phyloP scores from a whole-genome alignment of 2,797 vertebrate genomes.

The Moxostoma hubbsi region DNA sequence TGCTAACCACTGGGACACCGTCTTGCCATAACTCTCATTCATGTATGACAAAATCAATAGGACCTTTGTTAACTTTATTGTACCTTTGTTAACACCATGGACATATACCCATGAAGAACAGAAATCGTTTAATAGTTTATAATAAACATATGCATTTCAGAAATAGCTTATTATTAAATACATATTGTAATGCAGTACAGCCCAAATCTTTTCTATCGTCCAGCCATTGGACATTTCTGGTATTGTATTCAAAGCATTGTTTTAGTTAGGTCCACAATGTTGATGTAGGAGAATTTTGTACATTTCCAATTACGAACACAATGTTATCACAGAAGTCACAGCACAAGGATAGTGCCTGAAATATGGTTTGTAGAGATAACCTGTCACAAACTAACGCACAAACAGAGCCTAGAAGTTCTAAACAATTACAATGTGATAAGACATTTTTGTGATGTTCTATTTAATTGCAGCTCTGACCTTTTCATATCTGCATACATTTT shows the following conservation, averaged over 20 bases:
- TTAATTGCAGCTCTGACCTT: constrained; percentile 10
- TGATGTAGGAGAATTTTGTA: background rate
- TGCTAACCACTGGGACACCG: background rate
- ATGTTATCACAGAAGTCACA: background rate
- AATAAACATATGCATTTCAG: background rate
- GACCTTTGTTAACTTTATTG: constrained; percentile 32
- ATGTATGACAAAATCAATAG: constrained; percentile 11
- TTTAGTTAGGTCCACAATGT: background rate
- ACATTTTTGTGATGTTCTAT: constrained; percentile 22
- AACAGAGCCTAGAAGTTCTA: background rate
- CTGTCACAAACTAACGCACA: background rate
- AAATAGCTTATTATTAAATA: too few species aligned
- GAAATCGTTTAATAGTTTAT: background rate
- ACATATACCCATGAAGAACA: background rate
- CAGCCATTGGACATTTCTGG: background rate
- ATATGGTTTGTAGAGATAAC: constrained; percentile 30
- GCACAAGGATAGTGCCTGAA: constrained; percentile 9
- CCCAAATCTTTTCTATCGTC: background rate
- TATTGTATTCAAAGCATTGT: background rate
- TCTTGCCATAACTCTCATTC: background rate
- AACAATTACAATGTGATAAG: constrained; percentile 17
- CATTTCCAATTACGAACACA: constrained; percentile 3
- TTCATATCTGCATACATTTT: constrained; percentile 23
- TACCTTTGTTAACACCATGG: background rate
- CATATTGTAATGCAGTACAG: too few species aligned